Evolutionary conservation across 35 echinoderm and acorn worm species (phyloP).

Genomic region (Holothuria glaberrima): DNA sequence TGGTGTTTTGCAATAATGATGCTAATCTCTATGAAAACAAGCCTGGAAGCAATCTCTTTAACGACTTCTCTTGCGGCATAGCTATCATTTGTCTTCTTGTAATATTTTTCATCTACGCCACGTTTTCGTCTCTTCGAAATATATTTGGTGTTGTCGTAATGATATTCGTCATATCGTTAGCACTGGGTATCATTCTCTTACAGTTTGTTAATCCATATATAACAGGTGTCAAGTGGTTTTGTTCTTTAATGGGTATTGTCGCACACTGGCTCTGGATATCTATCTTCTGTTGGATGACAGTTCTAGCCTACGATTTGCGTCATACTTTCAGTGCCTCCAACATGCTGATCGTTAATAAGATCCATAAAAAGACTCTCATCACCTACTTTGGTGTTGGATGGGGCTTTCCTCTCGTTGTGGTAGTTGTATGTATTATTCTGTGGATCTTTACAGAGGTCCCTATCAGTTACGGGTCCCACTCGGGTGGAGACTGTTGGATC

Average conservation of each 20-base stretch:
- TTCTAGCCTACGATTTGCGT: conserved; percentile 1
- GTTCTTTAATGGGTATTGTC: not conserved
- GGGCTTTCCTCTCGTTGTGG: not conserved
- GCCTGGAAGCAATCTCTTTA: too few species aligned
- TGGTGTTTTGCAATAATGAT: not conserved
- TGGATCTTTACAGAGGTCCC: not conserved
- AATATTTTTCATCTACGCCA: not conserved
- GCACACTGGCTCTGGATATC: conserved; percentile 18
- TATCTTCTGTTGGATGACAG: conserved; percentile 20
- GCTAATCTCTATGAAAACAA: not conserved
- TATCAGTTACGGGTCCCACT: not conserved
- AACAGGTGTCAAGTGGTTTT: not conserved
- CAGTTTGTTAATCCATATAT: not conserved
- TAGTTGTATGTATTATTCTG: not conserved
- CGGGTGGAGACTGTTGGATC: not conserved
- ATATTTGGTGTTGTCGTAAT: not conserved
- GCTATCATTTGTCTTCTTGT: not conserved
- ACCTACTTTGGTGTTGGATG: not conserved
- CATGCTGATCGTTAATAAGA: not conserved
- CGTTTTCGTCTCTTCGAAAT: not conserved
- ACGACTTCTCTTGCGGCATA: not conserved
- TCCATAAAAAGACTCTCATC: not conserved
- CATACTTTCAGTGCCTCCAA: not conserved
- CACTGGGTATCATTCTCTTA: not conserved
- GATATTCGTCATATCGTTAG: not conserved